A percentile compares a stretch with the other conserved stretches of the same genome.
These are phyloP conservation scores for Theretra japonica DNA, from an alignment of 2,888 invertebrate species.

Conservation along the genomic window DNA sequence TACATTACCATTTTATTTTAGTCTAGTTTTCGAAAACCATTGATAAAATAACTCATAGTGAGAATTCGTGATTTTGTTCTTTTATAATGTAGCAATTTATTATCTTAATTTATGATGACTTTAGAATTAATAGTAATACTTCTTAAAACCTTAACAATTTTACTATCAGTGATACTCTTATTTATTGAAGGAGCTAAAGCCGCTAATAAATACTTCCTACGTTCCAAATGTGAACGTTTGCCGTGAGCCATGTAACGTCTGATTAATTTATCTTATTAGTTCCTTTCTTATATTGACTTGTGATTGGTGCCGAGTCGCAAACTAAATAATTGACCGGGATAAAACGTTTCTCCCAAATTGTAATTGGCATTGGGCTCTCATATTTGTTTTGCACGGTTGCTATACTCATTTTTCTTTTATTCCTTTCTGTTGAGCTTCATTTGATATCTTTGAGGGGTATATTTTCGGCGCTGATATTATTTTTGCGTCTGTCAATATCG, in stretches of 20 bases:
- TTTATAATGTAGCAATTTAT: too few species aligned
- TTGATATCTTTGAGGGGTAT: constrained; percentile 1
- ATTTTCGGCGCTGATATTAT: background rate
- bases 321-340: constrained; percentile 65
- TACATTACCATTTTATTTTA: too few species aligned
- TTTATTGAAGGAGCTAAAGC: too few species aligned
- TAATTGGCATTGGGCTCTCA: constrained; percentile 59
- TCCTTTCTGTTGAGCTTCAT: constrained; percentile 39
- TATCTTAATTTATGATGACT: too few species aligned
- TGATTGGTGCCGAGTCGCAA: constrained; percentile 49
- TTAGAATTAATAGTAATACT: too few species aligned
- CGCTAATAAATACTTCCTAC: background rate
- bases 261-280: constrained; percentile 58
- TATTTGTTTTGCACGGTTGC: constrained; percentile 53
- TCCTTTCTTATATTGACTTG: constrained; percentile 44
- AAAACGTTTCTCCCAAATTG: constrained; percentile 57
- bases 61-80: too few species aligned
- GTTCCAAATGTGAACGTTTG: background rate
- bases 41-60: too few species aligned
- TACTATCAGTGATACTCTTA: too few species aligned
- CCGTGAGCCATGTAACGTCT: background rate
- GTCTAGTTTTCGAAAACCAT: too few species aligned
- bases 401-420: constrained; percentile 46
- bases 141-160: too few species aligned
- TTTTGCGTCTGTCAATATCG: background rate